Percentiles rank a stretch among this genome's conserved stretches.
These are phyloP conservation scores for Brenthis hecate DNA, from an alignment of 2,888 invertebrate genomes.

Conservation along the genomic window DNA sequence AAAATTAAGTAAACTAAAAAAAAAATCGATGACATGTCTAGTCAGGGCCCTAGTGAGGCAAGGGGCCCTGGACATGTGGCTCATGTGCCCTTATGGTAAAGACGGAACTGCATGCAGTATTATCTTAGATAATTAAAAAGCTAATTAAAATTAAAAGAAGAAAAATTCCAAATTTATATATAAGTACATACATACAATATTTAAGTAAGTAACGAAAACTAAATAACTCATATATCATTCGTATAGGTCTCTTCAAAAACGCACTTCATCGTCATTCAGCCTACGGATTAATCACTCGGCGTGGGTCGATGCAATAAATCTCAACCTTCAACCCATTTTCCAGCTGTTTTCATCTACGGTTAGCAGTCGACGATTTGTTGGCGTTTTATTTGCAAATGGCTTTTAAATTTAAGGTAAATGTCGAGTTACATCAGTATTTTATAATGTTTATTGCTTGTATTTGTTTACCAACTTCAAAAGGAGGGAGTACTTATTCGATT, in stretches of 20 bases:
- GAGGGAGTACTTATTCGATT: too few species aligned
- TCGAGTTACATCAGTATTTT: background rate
- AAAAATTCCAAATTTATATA: background rate
- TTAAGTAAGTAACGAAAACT: constrained; percentile 1
- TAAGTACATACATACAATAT: too few species aligned
- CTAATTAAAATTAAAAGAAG: too few species aligned
- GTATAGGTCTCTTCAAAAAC: constrained; percentile 19
- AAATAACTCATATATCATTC: constrained; percentile 2
- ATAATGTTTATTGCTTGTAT: background rate
- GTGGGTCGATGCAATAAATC: constrained; percentile 63
- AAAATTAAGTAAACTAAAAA: too few species aligned
- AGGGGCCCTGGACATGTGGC: too few species aligned
- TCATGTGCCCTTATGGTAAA: too few species aligned
- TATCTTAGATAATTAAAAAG: too few species aligned
- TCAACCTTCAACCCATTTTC: constrained; percentile 62
- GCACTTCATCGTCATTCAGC: constrained; percentile 50
- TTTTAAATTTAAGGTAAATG: constrained; percentile 5
- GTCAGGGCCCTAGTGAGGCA: too few species aligned
- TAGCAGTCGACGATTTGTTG: constrained; percentile 13
- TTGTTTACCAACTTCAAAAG: too few species aligned
- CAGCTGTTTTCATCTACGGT: constrained; percentile 66
- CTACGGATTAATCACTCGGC: constrained; percentile 62
- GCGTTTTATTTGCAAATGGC: constrained; percentile 3
- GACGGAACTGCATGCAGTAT: too few species aligned
- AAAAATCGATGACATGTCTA: too few species aligned